A percentile compares a stretch with the other conserved stretches of the same genome.
These are phyloP conservation scores for Pseudopleuronectes americanus DNA, from an alignment of 2,797 vertebrate species.

Conservation along the genomic window DNA sequence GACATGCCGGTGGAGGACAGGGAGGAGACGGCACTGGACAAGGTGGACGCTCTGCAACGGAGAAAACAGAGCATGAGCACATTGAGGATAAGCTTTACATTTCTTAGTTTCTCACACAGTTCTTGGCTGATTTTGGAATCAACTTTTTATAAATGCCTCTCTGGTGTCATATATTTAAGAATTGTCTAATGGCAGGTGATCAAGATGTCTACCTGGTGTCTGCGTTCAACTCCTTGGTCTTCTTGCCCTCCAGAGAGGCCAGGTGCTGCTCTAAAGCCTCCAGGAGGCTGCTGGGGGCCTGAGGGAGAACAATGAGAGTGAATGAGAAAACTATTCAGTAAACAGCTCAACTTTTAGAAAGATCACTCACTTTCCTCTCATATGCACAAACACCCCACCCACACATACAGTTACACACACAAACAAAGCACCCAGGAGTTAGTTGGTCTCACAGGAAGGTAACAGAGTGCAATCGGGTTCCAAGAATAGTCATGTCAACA, in stretches of 20 bases:
- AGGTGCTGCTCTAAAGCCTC: constrained; percentile 96
- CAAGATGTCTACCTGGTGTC: constrained; percentile 85
- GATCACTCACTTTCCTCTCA: constrained; percentile 16
- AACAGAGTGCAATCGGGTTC: constrained; percentile 71
- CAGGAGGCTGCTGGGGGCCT: constrained; percentile 95
- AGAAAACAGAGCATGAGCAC: neutral
- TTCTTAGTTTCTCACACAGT: no score
- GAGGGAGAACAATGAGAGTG: neutral
- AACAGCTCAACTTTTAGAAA: constrained; percentile 2
- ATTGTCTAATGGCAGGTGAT: no score
- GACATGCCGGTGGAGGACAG: constrained; percentile 93
- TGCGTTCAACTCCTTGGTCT: constrained; percentile 90
- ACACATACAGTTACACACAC: constrained; percentile 36
- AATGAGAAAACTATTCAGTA: neutral
- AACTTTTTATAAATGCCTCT: no score
- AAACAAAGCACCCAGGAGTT: constrained; percentile 56
- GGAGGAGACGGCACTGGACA: constrained; percentile 92
- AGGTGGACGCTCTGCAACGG: constrained; percentile 87
- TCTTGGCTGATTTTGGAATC: no score
- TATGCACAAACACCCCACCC: constrained; percentile 20
- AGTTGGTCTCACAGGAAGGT: constrained; percentile 74
- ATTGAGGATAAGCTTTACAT: no score
- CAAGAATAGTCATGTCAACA: constrained; percentile 77
- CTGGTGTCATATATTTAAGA: no score
- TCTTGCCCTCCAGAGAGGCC: constrained; percentile 95